These are phyloP conservation scores for Rhynchopsitta pachyrhyncha DNA, from an alignment of 2,113 vertebrate species.

Conservation along the genomic window DNA sequence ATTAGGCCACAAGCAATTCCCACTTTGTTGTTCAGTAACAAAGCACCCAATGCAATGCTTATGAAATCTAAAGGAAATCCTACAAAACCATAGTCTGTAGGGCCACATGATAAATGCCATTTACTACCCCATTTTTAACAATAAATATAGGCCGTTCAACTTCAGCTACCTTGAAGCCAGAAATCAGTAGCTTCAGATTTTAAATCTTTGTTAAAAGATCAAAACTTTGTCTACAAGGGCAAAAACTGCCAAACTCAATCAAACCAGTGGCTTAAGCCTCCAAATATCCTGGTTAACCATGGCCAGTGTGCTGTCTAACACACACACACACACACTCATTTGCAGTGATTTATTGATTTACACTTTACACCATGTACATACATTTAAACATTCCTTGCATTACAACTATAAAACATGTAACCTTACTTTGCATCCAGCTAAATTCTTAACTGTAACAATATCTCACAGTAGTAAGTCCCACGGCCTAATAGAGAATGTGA, in stretches of 20 bases:
- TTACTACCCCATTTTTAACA: background rate
- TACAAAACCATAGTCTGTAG: background rate
- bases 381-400: background rate
- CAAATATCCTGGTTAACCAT: background rate
- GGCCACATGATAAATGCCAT: background rate
- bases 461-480: background rate
- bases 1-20: background rate
- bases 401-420: background rate
- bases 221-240: background rate
- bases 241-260: background rate
- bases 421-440: background rate
- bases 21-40: background rate
- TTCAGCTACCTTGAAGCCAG: background rate
- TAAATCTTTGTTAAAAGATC: background rate
- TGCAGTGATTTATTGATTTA: background rate
- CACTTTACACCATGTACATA: background rate
- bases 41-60: background rate
- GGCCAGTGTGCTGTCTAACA: background rate
- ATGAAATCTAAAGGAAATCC: background rate
- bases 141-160: background rate
- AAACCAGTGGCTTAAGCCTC: background rate
- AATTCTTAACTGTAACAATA: background rate
- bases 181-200: background rate
- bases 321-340: background rate
- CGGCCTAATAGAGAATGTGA: background rate